Evolutionary conservation across 1,140 invertebrate genomes (phyloP).

Genomic region (Hermatobates lingyangjiaoensis): DNA sequence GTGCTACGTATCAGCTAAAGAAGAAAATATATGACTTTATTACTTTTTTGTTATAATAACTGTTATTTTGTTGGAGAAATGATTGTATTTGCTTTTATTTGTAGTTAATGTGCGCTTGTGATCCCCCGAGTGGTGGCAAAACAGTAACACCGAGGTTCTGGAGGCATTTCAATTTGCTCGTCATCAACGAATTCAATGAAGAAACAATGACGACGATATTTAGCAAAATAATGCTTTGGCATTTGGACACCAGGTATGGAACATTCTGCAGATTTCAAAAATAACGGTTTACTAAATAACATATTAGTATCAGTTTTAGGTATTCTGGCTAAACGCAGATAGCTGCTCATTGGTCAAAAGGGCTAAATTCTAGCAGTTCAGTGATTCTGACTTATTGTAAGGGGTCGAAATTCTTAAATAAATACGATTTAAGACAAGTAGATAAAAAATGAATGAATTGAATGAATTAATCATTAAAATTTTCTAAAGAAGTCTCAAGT

Average conservation of each 20-base stretch:
- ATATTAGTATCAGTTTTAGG: too few species aligned
- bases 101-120: conserved; percentile 71
- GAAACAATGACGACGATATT: conserved; percentile 72
- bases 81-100: too few species aligned
- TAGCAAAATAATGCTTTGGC: conserved; percentile 81
- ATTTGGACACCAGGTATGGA: conserved; percentile 61
- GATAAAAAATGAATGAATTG: too few species aligned
- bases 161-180: conserved; percentile 72
- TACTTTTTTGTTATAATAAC: too few species aligned
- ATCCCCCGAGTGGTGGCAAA: conserved; percentile 62
- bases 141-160: conserved; percentile 71
- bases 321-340: not conserved
- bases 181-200: conserved; percentile 81
- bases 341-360: not conserved
- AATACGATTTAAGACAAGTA: too few species aligned
- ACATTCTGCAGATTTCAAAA: not conserved
- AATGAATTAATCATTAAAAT: too few species aligned
- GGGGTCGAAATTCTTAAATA: too few species aligned
- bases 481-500: too few species aligned
- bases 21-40: too few species aligned
- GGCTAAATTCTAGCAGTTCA: not conserved
- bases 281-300: too few species aligned
- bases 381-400: not conserved
- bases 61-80: too few species aligned
- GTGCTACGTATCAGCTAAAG: too few species aligned